phyloP scores from a whole-genome alignment of 2,888 invertebrate genomes.

The Bellardia bayeri region DNA sequence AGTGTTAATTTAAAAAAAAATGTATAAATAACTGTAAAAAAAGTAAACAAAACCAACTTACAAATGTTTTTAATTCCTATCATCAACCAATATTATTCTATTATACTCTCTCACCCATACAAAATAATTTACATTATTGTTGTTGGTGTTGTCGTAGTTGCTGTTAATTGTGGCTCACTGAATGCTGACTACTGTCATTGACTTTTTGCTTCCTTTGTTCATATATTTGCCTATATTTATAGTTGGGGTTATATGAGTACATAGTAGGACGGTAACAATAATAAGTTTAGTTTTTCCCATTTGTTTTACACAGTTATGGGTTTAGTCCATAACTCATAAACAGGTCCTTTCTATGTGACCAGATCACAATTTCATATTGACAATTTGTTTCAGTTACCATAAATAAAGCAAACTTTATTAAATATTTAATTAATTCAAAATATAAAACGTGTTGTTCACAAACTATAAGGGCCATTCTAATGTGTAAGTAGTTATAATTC shows the following conservation, averaged over 20 bases:
- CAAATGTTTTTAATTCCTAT: conserved; percentile 56
- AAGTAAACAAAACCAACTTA: conserved; percentile 30
- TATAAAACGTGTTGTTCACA: too few species aligned
- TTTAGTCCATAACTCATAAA: too few species aligned
- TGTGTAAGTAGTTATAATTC: not conserved
- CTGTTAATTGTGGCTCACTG: conserved; percentile 61
- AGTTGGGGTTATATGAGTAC: not conserved
- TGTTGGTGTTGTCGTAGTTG: conserved; percentile 25
- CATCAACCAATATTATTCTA: conserved; percentile 60
- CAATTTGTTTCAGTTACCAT: too few species aligned
- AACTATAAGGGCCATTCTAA: too few species aligned
- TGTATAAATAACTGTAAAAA: conserved; percentile 5
- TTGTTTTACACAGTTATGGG: too few species aligned
- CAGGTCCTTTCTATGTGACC: too few species aligned
- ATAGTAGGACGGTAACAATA: too few species aligned
- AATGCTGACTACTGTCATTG: conserved; percentile 49
- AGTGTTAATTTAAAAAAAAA: conserved; percentile 24
- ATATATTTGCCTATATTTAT: not conserved
- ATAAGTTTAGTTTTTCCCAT: too few species aligned
- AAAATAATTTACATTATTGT: conserved; percentile 48
- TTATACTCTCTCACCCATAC: conserved; percentile 1
- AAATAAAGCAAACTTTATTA: too few species aligned
- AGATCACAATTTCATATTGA: too few species aligned
- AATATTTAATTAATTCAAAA: too few species aligned
- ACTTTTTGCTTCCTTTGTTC: conserved; percentile 36